Evolutionary conservation across 2,888 invertebrate genomes (phyloP), one percentile per base, ranked within the genome.

Genomic region (Lutraria lutraria): DNA sequence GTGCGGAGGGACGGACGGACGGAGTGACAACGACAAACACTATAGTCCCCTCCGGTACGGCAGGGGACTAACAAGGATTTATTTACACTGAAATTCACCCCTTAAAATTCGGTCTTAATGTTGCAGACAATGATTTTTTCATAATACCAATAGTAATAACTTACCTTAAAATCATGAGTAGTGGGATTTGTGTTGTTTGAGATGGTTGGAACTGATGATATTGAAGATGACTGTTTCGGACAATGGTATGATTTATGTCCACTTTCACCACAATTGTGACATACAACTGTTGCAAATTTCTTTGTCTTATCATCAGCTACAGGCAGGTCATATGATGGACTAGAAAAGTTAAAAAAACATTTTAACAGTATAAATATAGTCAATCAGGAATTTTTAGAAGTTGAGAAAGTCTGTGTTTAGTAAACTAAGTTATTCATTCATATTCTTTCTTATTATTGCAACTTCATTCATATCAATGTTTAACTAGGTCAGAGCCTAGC

Each of bases 201-300:
- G 25, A 12, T 68, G 63, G 54, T 76, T 31, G 53, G 13, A 43
- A 63, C 52, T 52, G 68, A 63, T 15, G n/a, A 0, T 31, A 76
- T 31, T 76, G 83, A 13, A 31, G 56, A 16, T 16, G 52, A 29
- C 21, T 83, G 54, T 79, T 93, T 94, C 12, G 94, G 94, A 96
- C 99, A 99, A 91, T 98, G 98, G 63, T 99, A 98, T 0, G 99
- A 99, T 97, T 99, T 99, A 97, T 99, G 99, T 0, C 99, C 99
- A 81, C 98, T 97, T 97, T 99, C 99, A 0, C 98, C 99, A 97
- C 99, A 99, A 96, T 98, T 98, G 96, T 99, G 99, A 96, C 99
- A 99, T 0, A 94, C 94, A 80, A 98, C 98, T 91, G 98, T 98
- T 0, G 63, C 31, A 53, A 98, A 98, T 94, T 99, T 98, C 96